A percentile compares a stretch with the other conserved stretches of the same genome.
Evolutionary conservation across 1,140 invertebrate genomes (phyloP).

Genomic region (Pseudomyrmex pallidus): DNA sequence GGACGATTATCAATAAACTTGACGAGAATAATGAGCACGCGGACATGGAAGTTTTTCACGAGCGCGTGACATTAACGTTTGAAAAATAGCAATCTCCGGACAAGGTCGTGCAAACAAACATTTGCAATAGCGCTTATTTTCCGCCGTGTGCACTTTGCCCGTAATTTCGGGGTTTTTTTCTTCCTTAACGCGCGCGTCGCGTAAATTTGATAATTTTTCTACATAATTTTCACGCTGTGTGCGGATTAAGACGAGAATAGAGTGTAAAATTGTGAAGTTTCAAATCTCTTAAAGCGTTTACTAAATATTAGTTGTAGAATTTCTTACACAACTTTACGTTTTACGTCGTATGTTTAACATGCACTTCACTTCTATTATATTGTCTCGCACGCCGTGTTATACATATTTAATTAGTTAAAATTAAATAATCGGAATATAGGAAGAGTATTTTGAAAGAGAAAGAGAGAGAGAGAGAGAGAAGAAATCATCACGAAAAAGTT

Average conservation of each 20-base stretch:
- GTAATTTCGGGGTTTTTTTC: too few species aligned
- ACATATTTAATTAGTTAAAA: constrained; percentile 32
- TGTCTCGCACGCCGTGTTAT: background rate
- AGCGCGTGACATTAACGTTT: constrained; percentile 1
- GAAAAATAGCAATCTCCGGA: background rate
- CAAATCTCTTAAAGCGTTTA: background rate
- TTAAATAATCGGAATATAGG: constrained; percentile 10
- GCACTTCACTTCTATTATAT: constrained; percentile 16
- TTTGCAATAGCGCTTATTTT: background rate
- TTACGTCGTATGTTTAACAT: background rate
- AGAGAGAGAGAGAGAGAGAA: background rate
- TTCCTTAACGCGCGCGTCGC: background rate
- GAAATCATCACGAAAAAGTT: background rate
- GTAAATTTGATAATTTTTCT: background rate
- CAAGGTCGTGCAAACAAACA: background rate
- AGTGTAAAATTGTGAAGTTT: too few species aligned
- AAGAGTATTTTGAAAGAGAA: background rate
- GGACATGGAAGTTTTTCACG: background rate
- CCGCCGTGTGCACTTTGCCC: background rate
- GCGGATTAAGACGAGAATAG: too few species aligned
- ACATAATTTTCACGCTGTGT: background rate
- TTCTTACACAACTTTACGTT: background rate
- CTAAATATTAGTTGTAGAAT: constrained; percentile 18
- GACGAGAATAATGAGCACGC: constrained; percentile 22
- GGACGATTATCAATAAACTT: constrained; percentile 26